Base-by-base conservation (phyloP, 2,113 vertebrate species). In the Pachycephala philippinensis region DNA sequence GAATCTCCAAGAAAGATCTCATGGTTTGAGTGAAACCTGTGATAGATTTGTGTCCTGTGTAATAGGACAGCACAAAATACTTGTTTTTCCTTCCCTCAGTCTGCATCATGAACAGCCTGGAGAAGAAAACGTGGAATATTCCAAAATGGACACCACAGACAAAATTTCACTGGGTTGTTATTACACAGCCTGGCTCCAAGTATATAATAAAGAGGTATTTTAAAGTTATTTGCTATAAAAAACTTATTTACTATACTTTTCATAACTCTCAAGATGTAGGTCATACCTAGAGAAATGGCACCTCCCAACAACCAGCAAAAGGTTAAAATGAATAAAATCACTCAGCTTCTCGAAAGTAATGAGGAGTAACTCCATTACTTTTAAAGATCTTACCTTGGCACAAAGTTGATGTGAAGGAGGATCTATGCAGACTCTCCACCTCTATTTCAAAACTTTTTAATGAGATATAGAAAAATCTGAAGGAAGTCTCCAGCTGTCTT, bases 391-490 rank as follows among this genome's bases (percentile, higher is more conserved):
- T 91, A 49, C 11, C 44, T 44, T 63, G 42, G 9, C 33, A 54
- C 4, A 8, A 45, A 76, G 47, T 1, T 26, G 20, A 40, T 33
- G 15, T 60, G 40, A 76, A 75, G 39, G 23, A 76, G 15, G 28
- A 64, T 53, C 44, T 31, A 4, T 0, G 0, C 19, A 71, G 31
- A 23, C 23, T 71, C 39, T 69, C 22, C n/a, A 15, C 13, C 3
- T 78, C 2, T 18, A 9, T 31, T 78, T 85, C 33, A 53, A 54
- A 76, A 35, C 5, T 21, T 83, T 59, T 77, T 27, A 44, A 27
- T 65, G 12, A 60, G 15, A 21, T 60, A 22, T 0, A 57, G 42
- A 60, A 78, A 78, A 76, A 53, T 27, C 21, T 50, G 50, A 44
- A 30, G 14, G 30, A 87, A 53, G 7, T 11, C 21, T 49, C 4